Evolutionary conservation across 2,797 vertebrate genomes (phyloP), one percentile per base, ranked within the genome.

Genomic region (Ispidina lecontei): DNA sequence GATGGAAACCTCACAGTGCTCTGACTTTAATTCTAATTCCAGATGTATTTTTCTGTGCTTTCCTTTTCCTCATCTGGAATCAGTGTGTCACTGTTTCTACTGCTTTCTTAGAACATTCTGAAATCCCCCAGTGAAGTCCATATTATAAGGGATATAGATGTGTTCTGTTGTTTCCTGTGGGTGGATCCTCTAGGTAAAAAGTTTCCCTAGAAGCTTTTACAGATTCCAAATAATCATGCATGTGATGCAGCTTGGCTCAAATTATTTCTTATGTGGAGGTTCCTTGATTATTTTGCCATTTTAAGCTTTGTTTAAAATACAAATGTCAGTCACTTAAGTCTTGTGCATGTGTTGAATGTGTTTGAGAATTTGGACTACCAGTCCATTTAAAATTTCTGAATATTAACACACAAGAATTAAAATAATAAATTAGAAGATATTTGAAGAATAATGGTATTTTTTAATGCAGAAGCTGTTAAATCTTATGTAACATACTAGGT

Each of bases 141-240:
- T 73, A 74, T 87, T 60, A 33, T 44, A 64, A 74, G n/a, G n/a
- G 28, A 55, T 63, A 35, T 28, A 25, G 19, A 69, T 84, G 49
- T 3, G 4, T 71, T 84, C 7, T 74, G 20, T 44, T 89, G 67
- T 78, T 85, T 59, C 44, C 16, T 76, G 29, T 84, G 44, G 63
- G 44, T 58, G 25, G 55, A 72, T 87, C 29, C 35, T 67, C 25
- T 35, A 91, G 69, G 60, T 92, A 43, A 89, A 89, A 91, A 41
- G 64, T 67, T 87, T 86, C 93, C 67, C 47, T 77, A 58, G 89
- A 84, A 91, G 90, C n/a, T 85, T 59, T 73, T 64, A 33, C 6
- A 23, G 12, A 73, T 91, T 23, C 19, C 12, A 71, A 3, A 3
- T 56, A 72, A 75, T 78, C 14, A 7, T 52, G 51, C 26, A 35